Conservation (phyloP, 2,113 vertebrate species). For the Ivindomyrus marchei region DNA sequence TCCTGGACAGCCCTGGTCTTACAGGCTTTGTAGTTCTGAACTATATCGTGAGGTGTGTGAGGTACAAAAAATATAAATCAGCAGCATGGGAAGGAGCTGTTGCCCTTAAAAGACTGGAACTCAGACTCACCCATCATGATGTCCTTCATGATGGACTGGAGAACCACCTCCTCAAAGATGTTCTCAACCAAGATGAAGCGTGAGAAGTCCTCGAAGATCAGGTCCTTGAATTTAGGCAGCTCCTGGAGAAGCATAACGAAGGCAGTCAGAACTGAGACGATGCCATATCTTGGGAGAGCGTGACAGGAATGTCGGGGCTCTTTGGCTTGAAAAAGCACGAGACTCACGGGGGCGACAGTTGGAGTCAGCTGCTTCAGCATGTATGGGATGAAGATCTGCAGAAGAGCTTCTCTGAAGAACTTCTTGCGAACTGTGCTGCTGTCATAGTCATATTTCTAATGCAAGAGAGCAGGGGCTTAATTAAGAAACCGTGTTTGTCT, state of each 20-base stretch:
- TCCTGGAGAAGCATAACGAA: slow-evolving; percentile 56
- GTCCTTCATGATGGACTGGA: slow-evolving; percentile 91
- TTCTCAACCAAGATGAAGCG: slow-evolving; percentile 84
- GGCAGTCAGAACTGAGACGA: not conserved
- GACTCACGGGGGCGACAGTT: slow-evolving; percentile 69
- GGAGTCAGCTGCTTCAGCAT: slow-evolving; percentile 86
- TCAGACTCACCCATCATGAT: slow-evolving; percentile 78
- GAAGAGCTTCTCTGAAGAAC: slow-evolving; percentile 91
- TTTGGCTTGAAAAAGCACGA: not conserved
- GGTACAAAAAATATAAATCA: not conserved
- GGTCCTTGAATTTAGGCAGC: slow-evolving; percentile 78
- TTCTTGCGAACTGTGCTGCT: slow-evolving; percentile 91
- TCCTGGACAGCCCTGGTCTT: not conserved
- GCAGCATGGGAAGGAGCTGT: not conserved
- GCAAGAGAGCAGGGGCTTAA: not conserved
- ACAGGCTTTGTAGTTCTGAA: not conserved
- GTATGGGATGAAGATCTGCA: slow-evolving; percentile 92
- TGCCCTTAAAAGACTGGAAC: not conserved
- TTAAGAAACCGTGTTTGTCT: not conserved
- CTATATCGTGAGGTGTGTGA: not conserved
- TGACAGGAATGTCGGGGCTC: not conserved
- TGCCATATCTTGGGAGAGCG: not conserved
- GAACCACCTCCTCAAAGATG: slow-evolving; percentile 88
- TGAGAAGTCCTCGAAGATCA: slow-evolving; percentile 92
- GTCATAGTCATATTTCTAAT: slow-evolving; percentile 89